Evolutionary conservation across 1,140 invertebrate genomes (phyloP), one percentile per base, ranked within the genome.

Genomic region (Aphaenogaster ashmeadi): DNA sequence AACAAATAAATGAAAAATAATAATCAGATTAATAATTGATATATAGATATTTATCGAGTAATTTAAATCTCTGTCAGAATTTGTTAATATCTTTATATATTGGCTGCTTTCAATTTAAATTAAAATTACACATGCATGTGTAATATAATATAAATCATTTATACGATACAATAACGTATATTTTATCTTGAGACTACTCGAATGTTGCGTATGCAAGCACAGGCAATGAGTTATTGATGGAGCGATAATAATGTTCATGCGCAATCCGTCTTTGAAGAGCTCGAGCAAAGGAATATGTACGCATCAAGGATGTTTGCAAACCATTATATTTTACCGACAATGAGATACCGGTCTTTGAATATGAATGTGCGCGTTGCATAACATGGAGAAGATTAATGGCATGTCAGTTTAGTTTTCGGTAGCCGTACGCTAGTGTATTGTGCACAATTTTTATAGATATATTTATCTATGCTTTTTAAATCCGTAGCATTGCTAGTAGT

Each of bases 261-360:
- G n/a, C 69, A 54, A 74, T 54, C 71, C 47, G 15, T 38, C 33
- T 74, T 54, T 56, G 47, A 54, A 74, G 47, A 36, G 7, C 44
- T 47, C 67, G 2, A 52, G 33, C 50, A 36, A 38, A 54, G 15
- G 33, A 6, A 56, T 52, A 74, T 36, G 27, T 54, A 36, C 33
- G 9, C 9, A 74, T 74, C 18, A 54, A 54, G 27, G 4, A 38
- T 74, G 8, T 56, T 72, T 74, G 71, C 47, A 50, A 54, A 18
- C 47, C 27, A 52, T n/a, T 54, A 54, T n/a, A 52, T 52, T 54
- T 74, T 74, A 74, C 47, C 50, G 33, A 36, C 21, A 72, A 72
- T 6, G 15, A 38, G 18, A 54, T 74, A 74, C 8, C 13, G 27
- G 69, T 18, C 18, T 54, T 74, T 74, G 71, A 36, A 74, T 38